Conservation (phyloP, 2,888 invertebrate genomes). For the Andrena bicolor region DNA sequence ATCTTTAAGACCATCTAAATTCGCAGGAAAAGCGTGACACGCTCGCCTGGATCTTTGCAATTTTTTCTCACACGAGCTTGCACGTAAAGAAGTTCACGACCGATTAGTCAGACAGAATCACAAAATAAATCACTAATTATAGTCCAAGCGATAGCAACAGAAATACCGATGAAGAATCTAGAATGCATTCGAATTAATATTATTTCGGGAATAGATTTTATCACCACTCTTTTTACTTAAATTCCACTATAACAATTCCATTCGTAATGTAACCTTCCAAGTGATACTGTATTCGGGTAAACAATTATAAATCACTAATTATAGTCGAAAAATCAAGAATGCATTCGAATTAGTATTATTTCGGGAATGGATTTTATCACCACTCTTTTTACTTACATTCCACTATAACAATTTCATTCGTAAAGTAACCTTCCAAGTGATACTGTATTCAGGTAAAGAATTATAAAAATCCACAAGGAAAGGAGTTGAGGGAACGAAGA, state of each 20-base stretch:
- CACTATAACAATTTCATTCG: neutral
- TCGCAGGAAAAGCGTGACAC: constrained; percentile 5
- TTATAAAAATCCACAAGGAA: neutral
- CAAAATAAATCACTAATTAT: too few species aligned
- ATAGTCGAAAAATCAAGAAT: too few species aligned
- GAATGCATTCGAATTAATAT: too few species aligned
- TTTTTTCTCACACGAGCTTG: neutral
- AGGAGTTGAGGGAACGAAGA: neutral
- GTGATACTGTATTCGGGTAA: neutral
- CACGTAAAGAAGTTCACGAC: constrained; percentile 4
- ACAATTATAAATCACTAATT: neutral
- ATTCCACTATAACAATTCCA: too few species aligned
- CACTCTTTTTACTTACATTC: neutral
- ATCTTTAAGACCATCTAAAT: constrained; percentile 16
- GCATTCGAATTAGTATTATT: too few species aligned
- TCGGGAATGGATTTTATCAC: too few species aligned
- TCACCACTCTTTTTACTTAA: neutral
- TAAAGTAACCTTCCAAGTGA: neutral
- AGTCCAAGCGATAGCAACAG: too few species aligned
- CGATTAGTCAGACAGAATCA: too few species aligned
- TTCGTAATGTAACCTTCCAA: neutral
- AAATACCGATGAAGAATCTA: too few species aligned
- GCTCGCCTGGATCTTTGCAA: neutral
- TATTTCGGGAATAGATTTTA: too few species aligned
- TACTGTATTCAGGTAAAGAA: neutral